Percentiles rank a stretch among this genome's conserved stretches.
Conservation (phyloP, 2,113 vertebrate species). For the Ceyx margarethae region DNA sequence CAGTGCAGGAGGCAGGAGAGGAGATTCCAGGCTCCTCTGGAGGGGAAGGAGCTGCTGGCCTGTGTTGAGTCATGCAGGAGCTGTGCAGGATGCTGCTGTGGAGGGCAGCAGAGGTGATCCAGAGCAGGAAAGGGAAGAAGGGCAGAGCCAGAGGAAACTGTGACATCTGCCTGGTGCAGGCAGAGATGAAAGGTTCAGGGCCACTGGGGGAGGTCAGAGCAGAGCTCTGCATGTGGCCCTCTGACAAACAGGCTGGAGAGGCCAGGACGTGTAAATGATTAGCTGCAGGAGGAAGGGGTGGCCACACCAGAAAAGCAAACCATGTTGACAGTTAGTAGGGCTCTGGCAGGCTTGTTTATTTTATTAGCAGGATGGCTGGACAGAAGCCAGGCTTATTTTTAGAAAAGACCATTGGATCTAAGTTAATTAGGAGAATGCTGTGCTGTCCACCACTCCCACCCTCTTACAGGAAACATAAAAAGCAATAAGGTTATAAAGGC, state of each 20-base stretch:
- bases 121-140: not conserved
- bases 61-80: slow-evolving; percentile 47
- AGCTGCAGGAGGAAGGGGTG: slow-evolving; percentile 16
- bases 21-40: not conserved
- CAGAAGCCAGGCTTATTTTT: slow-evolving; percentile 71
- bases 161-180: not conserved
- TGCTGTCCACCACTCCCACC: slow-evolving; percentile 48
- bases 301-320: slow-evolving; percentile 52
- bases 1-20: not conserved
- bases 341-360: slow-evolving; percentile 68
- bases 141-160: slow-evolving; percentile 23
- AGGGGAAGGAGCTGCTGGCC: slow-evolving; percentile 11
- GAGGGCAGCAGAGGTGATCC: slow-evolving; percentile 37
- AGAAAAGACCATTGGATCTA: slow-evolving; percentile 49
- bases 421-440: slow-evolving; percentile 70
- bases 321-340: slow-evolving; percentile 30
- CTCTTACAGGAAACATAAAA: slow-evolving; percentile 62
- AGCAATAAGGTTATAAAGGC: not conserved
- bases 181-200: slow-evolving; percentile 32
- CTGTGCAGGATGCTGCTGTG: slow-evolving; percentile 38
- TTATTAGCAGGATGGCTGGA: slow-evolving; percentile 69
- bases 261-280: slow-evolving; percentile 6
- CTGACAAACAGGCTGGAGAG: not conserved
- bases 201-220: not conserved
- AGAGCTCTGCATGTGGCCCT: not conserved